phyloP scores from a whole-genome alignment of 2,888 invertebrate species.

The Troides helena region DNA sequence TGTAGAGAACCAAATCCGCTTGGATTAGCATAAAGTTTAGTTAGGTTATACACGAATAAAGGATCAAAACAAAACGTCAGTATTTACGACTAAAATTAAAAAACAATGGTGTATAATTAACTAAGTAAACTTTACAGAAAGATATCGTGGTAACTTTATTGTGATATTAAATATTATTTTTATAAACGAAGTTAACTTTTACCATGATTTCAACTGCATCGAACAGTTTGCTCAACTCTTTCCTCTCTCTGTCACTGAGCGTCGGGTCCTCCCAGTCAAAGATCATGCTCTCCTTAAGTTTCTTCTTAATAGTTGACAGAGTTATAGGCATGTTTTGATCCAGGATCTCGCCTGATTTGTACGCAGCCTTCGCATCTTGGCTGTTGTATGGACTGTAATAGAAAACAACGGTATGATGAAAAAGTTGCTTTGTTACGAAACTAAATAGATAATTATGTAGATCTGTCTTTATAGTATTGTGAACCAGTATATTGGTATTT shows the following conservation, averaged over 20 bases:
- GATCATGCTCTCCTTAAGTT: slow-evolving; percentile 55
- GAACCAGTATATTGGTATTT: no score
- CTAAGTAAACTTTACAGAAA: no score
- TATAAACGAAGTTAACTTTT: not conserved
- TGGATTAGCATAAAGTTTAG: no score
- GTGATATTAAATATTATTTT: no score
- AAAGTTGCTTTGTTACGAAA: not conserved
- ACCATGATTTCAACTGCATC: slow-evolving; percentile 69
- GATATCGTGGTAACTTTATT: no score
- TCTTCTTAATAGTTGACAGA: slow-evolving; percentile 53
- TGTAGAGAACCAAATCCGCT: no score
- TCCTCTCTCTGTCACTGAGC: slow-evolving; percentile 53
- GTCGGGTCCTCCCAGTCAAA: slow-evolving; percentile 49
- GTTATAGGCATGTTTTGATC: slow-evolving; percentile 52
- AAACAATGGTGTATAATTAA: no score
- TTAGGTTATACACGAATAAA: no score
- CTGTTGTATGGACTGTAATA: slow-evolving; percentile 36
- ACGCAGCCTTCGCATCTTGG: slow-evolving; percentile 39
- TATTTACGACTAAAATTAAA: no score
- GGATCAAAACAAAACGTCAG: no score
- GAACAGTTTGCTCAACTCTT: slow-evolving; percentile 60
- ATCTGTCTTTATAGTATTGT: not conserved
- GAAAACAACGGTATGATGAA: not conserved
- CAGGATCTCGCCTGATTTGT: slow-evolving; percentile 47
- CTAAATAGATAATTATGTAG: not conserved